Base-by-base conservation (phyloP, 1,140 invertebrate species). In the Pentalonia nigronervosa region DNA sequence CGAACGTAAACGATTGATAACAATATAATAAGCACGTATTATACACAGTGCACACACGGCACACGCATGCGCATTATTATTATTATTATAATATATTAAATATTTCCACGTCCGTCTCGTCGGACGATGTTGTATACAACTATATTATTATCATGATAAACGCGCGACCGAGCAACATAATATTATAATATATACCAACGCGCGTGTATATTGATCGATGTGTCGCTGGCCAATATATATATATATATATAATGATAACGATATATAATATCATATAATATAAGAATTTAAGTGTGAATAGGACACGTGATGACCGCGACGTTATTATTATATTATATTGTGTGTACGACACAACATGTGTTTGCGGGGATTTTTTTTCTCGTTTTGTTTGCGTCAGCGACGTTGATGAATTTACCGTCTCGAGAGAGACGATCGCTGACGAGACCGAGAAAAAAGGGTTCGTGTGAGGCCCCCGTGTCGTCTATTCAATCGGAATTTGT, bases 371-470 rank as follows among this genome's bases (percentile, higher is more conserved):
- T 25, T 47, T 45, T 84, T 87, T 76, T 67, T 30, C 17, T 7
- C 48, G 20, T 14, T 87, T 87, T 87, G 86, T 87, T 87, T 30
- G 86, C 25, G 14, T 17, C 86, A 20, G n/a, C 47, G 88, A 90
- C 88, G 88, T 90, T 90, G 88, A 90, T 90, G 88, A 90, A 90
- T 90, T 30, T 30, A 90, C n/a, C 50, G 88, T 90, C 88, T 90
- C 88, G 36, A 34, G 88, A 50, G 88, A 50, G 88, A 90, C 88
- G 36, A 48, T 48, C 47, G 47, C 20, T 34, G 48, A 34, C 83
- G 83, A 21, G 48, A 21, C 30, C 20, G 3, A 89, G 83, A 36
- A n/a, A 89, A 53, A 53, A 23, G 87, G 48, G 87, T 89, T 89
- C 47, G 87, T 87, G 86, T 48, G 86, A 87, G 86, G 86, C 47